Evolutionary conservation across 2,888 invertebrate species (phyloP), one percentile per base, ranked within the genome.

Genomic region (Leptarthrus brevirostris): DNA sequence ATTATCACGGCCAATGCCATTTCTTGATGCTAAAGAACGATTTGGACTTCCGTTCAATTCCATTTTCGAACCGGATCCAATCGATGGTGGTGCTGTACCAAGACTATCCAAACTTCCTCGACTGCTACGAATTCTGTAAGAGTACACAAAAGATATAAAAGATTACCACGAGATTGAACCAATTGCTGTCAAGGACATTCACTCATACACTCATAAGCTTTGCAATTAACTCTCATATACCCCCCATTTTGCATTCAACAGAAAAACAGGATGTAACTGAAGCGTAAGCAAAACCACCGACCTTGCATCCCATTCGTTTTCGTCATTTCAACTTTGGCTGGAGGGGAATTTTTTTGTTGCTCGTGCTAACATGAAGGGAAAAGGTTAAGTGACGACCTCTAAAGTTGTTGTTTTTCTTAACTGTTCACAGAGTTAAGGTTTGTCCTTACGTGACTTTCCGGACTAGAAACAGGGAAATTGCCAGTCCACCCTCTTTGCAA

Each of bases 81-180:
- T 83, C 52, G 83, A 82, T 76, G 83, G 80, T 3, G 82, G 81
- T 75, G 81, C 81, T 76, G 84, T 83, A 52, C 84, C 83, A 77
- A 85, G 82, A 77, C 85, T 84, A 69, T 85, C 84, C 66, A 85
- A 79, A 74, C 84, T 84, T 70, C 85, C 85, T 73, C 84, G 84
- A 80, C 85, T 85, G 77, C 82, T 84, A 76, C 85, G 85, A 74
- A 84, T 84, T 77, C 85, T 85, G 77, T 44, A 77, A 77, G 49
- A n/a, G n/a, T n/a, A n/a, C n/a, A n/a, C n/a, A n/a, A 47, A 47
- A 18, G 71, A 34, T 49, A 34, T 30, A 56, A n/a, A n/a, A n/a
- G n/a, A n/a, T n/a, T n/a, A n/a, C n/a, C n/a, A n/a, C n/a, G 5
- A 54, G 14, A 22, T 54, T n/a, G n/a, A n/a, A n/a, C n/a, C n/a